These are phyloP conservation scores for Drosophila varians DNA, from an alignment of 1,140 invertebrate genomes.

Conservation along the genomic window DNA sequence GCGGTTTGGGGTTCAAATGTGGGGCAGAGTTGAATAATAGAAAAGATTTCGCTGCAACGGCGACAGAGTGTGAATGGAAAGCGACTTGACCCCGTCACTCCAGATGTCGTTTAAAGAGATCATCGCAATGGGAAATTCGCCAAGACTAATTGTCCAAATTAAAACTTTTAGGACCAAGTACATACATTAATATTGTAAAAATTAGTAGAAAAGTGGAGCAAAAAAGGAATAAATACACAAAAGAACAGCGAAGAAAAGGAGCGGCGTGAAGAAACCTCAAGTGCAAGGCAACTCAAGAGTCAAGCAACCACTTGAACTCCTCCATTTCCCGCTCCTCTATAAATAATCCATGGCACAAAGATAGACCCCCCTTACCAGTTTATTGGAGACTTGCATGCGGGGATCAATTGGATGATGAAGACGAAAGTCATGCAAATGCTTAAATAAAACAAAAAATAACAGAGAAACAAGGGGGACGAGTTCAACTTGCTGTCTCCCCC, in stretches of 20 bases:
- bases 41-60: slow-evolving; percentile 26
- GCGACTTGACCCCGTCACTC: slow-evolving; percentile 10
- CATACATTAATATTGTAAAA: too few species aligned
- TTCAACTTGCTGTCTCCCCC: slow-evolving; percentile 29
- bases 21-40: slow-evolving; percentile 45
- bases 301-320: slow-evolving; percentile 74
- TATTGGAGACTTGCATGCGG: slow-evolving; percentile 21
- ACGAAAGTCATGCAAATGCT: slow-evolving; percentile 69
- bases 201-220: slow-evolving; percentile 9
- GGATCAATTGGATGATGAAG: slow-evolving; percentile 68
- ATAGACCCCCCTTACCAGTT: slow-evolving; percentile 6
- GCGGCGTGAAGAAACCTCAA: slow-evolving; percentile 62
- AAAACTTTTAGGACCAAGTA: too few species aligned
- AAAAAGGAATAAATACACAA: neutral
- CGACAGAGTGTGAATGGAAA: slow-evolving; percentile 18
- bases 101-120: slow-evolving; percentile 6
- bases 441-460: slow-evolving; percentile 44
- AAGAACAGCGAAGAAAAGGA: neutral
- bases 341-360: slow-evolving; percentile 38
- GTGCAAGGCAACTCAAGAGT: slow-evolving; percentile 62
- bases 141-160: too few species aligned
- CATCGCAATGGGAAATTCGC: too few species aligned
- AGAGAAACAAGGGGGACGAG: slow-evolving; percentile 36
- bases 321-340: slow-evolving; percentile 20
- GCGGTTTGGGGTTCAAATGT: slow-evolving; percentile 48